A percentile compares a stretch with the other conserved stretches of the same genome.
phyloP scores from a whole-genome alignment of 2,797 vertebrate species.

The Chloroceryle inda region DNA sequence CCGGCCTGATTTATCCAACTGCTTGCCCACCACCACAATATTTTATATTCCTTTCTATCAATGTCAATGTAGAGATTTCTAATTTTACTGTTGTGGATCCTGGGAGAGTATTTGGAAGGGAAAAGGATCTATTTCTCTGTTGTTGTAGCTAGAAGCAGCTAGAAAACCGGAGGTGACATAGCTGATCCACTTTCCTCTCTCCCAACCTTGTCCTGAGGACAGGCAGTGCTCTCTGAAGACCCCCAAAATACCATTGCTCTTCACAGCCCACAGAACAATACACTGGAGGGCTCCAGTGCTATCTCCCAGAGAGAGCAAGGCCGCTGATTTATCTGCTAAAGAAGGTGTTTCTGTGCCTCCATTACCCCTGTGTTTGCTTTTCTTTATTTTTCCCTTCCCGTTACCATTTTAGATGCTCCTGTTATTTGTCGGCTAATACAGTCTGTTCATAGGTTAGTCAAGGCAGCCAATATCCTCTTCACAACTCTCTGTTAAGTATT shows the following conservation, averaged over 20 bases:
- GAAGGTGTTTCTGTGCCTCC: background rate
- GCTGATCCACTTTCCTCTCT: background rate
- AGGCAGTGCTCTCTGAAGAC: background rate
- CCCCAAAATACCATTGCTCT: background rate
- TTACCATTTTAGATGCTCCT: background rate
- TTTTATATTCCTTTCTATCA: background rate
- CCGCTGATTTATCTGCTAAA: rapidly evolving
- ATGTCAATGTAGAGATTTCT: constrained; percentile 14
- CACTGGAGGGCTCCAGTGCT: background rate
- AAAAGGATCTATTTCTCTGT: background rate
- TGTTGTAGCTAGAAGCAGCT: background rate
- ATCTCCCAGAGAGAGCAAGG: background rate
- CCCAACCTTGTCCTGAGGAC: background rate
- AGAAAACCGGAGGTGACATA: background rate
- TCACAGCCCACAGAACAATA: rapidly evolving
- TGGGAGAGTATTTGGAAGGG: background rate
- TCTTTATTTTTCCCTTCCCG: background rate
- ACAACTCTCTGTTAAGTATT: background rate
- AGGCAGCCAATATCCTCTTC: background rate
- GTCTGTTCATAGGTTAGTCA: background rate
- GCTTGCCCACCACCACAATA: background rate
- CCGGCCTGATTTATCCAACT: constrained; percentile 1
- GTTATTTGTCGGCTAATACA: background rate
- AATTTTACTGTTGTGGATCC: constrained; percentile 25
- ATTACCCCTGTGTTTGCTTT: background rate